These are phyloP conservation scores for Ptychoptera contaminata DNA, from an alignment of 2,888 invertebrate species.

Conservation along the genomic window DNA sequence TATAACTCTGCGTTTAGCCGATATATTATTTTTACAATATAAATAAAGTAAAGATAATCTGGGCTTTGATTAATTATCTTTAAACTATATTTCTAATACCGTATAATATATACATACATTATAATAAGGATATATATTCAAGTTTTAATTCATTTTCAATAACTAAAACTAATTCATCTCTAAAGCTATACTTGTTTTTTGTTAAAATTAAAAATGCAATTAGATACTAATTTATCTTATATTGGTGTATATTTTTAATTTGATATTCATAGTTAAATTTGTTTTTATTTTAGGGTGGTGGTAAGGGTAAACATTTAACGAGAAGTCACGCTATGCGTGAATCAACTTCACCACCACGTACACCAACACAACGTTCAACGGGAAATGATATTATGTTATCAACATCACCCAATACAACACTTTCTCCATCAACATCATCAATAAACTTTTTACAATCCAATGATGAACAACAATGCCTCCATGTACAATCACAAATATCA, in stretches of 20 bases:
- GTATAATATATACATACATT: too few species aligned
- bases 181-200: background rate
- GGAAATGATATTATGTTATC: slow-evolving; percentile 12
- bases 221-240: slow-evolving; percentile 8
- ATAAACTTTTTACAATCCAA: background rate
- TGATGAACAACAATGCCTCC: slow-evolving; percentile 17
- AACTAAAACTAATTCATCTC: too few species aligned
- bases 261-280: slow-evolving; percentile 1
- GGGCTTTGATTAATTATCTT: too few species aligned
- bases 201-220: slow-evolving; percentile 7
- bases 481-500: slow-evolving; percentile 20
- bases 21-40: too few species aligned
- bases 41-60: too few species aligned
- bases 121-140: too few species aligned
- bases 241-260: slow-evolving; percentile 4
- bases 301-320: slow-evolving; percentile 69
- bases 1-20: too few species aligned
- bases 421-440: slow-evolving; percentile 13
- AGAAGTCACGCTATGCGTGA: slow-evolving; percentile 85
- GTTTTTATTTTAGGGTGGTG: slow-evolving; percentile 36
- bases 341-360: slow-evolving; percentile 50
- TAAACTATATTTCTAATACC: too few species aligned
- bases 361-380: slow-evolving; percentile 34
- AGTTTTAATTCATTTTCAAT: too few species aligned
- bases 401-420: slow-evolving; percentile 11